Percentiles rank a stretch among this genome's conserved stretches.
These are phyloP conservation scores for Sarcophaga peregrina DNA, from an alignment of 1,140 invertebrate genomes.

Conservation along the genomic window DNA sequence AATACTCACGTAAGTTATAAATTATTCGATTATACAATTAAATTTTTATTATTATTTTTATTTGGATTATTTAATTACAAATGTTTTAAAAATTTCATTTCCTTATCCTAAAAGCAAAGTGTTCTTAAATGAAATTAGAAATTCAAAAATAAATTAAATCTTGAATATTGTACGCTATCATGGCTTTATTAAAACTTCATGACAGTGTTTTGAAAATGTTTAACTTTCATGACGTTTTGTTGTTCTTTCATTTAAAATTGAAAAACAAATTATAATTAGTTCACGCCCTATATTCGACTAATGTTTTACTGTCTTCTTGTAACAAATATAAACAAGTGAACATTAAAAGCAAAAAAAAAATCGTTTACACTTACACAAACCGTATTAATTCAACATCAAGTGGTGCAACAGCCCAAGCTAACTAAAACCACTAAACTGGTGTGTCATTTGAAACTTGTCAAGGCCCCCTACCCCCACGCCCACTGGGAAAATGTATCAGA, in stretches of 20 bases:
- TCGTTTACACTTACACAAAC: no score
- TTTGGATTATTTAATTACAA: no score
- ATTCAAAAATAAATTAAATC: no score
- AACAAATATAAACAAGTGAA: neutral
- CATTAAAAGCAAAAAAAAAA: no score
- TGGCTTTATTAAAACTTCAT: no score
- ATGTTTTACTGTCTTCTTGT: neutral
- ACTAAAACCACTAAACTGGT: conserved; percentile 12
- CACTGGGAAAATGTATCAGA: neutral
- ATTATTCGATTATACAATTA: no score
- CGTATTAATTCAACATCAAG: neutral
- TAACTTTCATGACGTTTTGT: neutral
- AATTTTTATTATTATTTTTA: no score
- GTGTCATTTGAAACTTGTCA: conserved; percentile 24
- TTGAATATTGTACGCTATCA: no score
- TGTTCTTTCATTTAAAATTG: neutral
- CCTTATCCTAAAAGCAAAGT: no score
- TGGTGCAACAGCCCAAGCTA: neutral
- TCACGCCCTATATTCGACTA: neutral
- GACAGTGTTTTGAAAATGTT: neutral
- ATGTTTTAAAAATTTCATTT: no score
- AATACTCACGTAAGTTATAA: no score
- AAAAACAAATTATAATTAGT: conserved; percentile 25
- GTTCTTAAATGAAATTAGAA: no score
- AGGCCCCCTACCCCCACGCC: neutral